phyloP scores from a whole-genome alignment of 2,888 invertebrate species.

The Mesorhabditis belari region DNA sequence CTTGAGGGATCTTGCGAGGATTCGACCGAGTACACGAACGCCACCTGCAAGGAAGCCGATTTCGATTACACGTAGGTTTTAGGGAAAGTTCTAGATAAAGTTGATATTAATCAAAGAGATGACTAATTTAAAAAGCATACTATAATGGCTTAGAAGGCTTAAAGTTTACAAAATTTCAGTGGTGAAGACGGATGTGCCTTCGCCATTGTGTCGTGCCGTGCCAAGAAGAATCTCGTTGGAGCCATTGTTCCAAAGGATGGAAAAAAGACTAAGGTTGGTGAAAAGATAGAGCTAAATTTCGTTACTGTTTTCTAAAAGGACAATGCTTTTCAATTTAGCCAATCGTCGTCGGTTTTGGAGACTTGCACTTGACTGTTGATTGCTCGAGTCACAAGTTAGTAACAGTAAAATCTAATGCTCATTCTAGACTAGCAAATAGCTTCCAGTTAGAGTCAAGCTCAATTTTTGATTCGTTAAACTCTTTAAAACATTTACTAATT shows the following conservation, averaged over 20 bases:
- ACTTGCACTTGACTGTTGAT: not conserved
- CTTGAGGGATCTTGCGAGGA: not conserved
- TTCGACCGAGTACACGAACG: not conserved
- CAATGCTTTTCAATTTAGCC: not conserved
- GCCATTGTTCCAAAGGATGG: not conserved
- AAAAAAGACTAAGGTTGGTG: not conserved
- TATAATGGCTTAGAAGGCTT: no score
- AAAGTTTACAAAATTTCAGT: no score
- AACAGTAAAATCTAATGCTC: not conserved
- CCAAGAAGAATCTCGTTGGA: not conserved
- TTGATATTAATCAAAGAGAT: no score
- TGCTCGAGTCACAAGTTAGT: not conserved
- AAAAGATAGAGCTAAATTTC: not conserved
- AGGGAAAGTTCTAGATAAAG: no score
- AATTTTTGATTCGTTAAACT: no score
- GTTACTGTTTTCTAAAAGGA: not conserved
- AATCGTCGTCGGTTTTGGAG: not conserved
- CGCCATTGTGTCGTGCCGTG: not conserved
- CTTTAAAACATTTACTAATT: no score
- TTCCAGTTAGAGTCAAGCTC: no score
- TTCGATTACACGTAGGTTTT: not conserved
- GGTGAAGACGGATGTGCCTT: not conserved
- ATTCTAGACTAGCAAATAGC: no score
- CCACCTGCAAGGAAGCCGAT: not conserved
- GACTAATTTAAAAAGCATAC: no score